Evolutionary conservation across 2,797 vertebrate genomes (phyloP).

Genomic region (Gallinago solitaria): DNA sequence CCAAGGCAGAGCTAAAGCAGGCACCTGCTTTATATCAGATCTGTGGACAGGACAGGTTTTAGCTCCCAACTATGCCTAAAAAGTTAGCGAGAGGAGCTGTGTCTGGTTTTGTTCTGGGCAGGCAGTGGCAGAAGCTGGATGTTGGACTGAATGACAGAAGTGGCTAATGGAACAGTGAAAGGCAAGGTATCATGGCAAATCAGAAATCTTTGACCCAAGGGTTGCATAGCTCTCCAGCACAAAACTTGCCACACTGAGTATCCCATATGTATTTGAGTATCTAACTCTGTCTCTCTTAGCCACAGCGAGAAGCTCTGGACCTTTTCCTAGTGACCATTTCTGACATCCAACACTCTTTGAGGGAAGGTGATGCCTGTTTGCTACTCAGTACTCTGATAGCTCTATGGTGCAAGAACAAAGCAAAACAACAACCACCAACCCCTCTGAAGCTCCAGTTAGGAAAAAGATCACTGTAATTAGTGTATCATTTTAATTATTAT

Average conservation of each 20-base stretch:
- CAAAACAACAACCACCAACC: background rate
- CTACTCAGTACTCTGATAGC: background rate
- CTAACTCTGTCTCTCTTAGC: background rate
- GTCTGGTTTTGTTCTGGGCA: background rate
- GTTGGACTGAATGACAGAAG: background rate
- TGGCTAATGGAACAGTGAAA: fast-evolving
- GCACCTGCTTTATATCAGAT: background rate
- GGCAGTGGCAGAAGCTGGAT: background rate
- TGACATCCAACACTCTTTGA: background rate
- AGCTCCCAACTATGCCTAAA: background rate
- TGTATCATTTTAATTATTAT: background rate
- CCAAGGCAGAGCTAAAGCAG: background rate
- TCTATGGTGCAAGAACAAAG: background rate
- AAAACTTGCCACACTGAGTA: background rate
- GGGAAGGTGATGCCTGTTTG: background rate
- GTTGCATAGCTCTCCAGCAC: background rate
- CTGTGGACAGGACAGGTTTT: background rate
- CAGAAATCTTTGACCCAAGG: background rate
- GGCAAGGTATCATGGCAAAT: background rate
- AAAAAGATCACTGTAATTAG: background rate
- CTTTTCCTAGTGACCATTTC: background rate
- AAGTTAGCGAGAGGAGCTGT: background rate
- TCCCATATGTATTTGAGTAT: background rate
- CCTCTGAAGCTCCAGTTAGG: background rate
- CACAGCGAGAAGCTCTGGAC: background rate